Evolutionary conservation across 1,140 invertebrate species (phyloP).

Genomic region (Chionoecetes opilio): DNA sequence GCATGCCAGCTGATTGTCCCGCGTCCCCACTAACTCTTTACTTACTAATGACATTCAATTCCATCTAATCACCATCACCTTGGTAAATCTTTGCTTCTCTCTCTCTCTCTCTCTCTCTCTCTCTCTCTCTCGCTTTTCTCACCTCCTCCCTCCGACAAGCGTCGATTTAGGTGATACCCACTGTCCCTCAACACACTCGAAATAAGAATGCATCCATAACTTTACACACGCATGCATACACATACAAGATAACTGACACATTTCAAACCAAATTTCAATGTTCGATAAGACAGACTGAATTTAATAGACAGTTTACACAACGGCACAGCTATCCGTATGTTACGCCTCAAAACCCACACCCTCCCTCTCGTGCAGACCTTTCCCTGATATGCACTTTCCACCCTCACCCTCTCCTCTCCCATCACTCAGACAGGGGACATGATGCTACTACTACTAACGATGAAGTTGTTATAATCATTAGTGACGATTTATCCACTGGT

Average conservation of each 20-base stretch:
- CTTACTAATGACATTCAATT: slow-evolving; percentile 16
- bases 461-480: background rate
- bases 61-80: slow-evolving; percentile 16
- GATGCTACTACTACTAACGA: too few relatives aligned
- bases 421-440: background rate
- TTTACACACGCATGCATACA: background rate
- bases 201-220: background rate
- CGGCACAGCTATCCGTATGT: background rate
- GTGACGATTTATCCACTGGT: background rate
- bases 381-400: too few relatives aligned
- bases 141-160: background rate
- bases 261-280: background rate
- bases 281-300: background rate
- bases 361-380: too few relatives aligned
- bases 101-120: slow-evolving; percentile 27
- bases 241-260: background rate
- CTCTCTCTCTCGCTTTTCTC: background rate
- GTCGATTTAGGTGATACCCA: too few relatives aligned
- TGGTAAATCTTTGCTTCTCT: background rate
- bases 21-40: background rate
- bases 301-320: background rate
- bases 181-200: too few relatives aligned
- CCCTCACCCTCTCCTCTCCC: background rate
- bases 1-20: background rate
- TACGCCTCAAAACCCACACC: background rate